A percentile compares a stretch with the other conserved stretches of the same genome.
Conservation (phyloP, 2,113 vertebrate genomes). For the Notechis scutatus region DNA sequence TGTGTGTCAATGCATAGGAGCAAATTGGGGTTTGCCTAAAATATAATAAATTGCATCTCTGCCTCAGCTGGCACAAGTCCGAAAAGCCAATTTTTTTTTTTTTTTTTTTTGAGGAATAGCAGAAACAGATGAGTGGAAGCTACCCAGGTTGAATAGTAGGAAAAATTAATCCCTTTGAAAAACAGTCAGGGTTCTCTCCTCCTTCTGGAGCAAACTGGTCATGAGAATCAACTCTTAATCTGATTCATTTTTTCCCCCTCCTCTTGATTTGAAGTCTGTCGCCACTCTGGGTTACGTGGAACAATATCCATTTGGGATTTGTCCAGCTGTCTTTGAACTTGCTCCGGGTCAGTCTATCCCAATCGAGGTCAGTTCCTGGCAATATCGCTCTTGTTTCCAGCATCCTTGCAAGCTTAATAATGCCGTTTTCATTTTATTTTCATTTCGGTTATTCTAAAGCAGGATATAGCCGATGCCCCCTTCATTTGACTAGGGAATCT, state of each 20-base stretch:
- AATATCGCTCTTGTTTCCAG: neutral
- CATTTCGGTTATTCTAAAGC: neutral
- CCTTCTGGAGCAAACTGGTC: neutral
- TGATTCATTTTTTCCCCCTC: neutral
- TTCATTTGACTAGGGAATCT: neutral
- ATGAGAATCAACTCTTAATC: neutral
- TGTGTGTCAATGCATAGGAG: neutral
- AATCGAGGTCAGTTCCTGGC: constrained; percentile 76
- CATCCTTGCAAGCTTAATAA: neutral
- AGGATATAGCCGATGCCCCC: neutral
- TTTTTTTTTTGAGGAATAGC: neutral
- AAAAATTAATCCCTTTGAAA: neutral
- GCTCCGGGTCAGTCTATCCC: constrained; percentile 71
- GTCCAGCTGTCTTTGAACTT: constrained; percentile 79
- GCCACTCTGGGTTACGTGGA: constrained; percentile 70
- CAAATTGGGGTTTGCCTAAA: neutral
- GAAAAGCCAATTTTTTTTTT: neutral
- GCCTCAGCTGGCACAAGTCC: neutral
- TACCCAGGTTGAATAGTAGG: neutral
- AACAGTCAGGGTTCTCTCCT: neutral
- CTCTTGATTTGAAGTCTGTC: constrained; percentile 63
- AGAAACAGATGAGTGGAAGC: neutral
- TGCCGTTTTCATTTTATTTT: neutral
- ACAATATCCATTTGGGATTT: constrained; percentile 81
- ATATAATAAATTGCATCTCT: neutral